Base-by-base conservation (phyloP, 2,797 vertebrate genomes). In the Psittacula derbiana region DNA sequence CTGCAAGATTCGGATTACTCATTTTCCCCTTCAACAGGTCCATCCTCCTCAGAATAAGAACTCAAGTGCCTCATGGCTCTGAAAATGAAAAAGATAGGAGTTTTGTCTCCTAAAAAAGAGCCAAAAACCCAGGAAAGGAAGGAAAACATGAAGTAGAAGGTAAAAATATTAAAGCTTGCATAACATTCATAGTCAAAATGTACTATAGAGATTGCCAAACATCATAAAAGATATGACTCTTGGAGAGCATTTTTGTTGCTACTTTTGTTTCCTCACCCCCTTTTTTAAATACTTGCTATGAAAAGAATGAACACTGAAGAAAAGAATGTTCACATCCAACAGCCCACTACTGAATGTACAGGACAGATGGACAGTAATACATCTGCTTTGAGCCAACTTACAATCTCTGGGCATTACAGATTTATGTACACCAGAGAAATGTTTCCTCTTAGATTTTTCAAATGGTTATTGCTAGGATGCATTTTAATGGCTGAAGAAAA, bases 1-100 rank as follows among this genome's bases (percentile, higher is more conserved):
- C 47, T 50, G 55, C 95, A 88, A 92, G 82, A 64, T 21, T 25
- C 6, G 0, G 25, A 83, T 84, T 53, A 66, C 55, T 78, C 47
- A 38, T 95, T 95, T 97, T 96, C 80, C 94, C 82, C 71, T 94
- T 95, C 92, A 90, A 38, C 25, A 89, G 78, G 49, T 67, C 66
- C 64, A 46, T 46, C 38, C 86, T 86, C 52, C 49, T 88, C 55
- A 85, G 91, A 93, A 58, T 69, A 91, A 75, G 64, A 96, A 93
- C 61, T 86, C 46, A 43, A 87, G 38, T 25, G 58, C 43, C 49
- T 81, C 78, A 81, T 12, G 23, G 43, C 33, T 88, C 19, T 82
- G 21, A 76, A 91, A 89, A 84, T 38, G 21, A 60, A 62, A 85
- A 31, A 27, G 41, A 9, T 8, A 28, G 33, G 13, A 9, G 61